phyloP scores from a whole-genome alignment of 2,797 vertebrate species.

The Malacoctenus gilli region DNA sequence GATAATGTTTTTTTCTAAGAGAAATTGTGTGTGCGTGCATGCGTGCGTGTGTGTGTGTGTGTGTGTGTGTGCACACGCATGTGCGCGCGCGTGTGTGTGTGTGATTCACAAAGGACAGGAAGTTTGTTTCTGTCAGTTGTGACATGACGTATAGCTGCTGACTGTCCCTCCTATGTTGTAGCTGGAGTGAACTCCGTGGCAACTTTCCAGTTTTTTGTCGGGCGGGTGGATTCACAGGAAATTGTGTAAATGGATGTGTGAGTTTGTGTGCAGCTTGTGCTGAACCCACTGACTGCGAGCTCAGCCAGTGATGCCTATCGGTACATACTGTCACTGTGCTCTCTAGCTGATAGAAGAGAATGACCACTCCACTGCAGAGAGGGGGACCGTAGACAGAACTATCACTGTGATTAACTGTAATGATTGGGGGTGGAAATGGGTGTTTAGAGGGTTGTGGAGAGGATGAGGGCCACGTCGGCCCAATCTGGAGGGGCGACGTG shows the following conservation, averaged over 20 bases:
- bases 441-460: conserved; percentile 72
- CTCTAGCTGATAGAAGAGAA: conserved; percentile 56
- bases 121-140: conserved; percentile 2
- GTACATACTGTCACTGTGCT: conserved; percentile 13
- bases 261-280: conserved; percentile 30
- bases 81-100: no score
- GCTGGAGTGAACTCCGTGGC: conserved; percentile 20
- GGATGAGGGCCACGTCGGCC: conserved; percentile 67
- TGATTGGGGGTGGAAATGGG: conserved; percentile 74
- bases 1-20: no score
- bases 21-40: no score
- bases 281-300: conserved; percentile 48
- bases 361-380: conserved; percentile 72
- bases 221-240: conserved; percentile 23
- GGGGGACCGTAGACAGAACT: conserved; percentile 61
- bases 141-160: conserved; percentile 32
- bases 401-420: conserved; percentile 79
- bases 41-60: no score
- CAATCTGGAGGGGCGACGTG: conserved; percentile 63
- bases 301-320: conserved; percentile 41
- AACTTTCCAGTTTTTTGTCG: conserved; percentile 31
- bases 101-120: conserved; percentile 40
- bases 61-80: no score
- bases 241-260: conserved; percentile 50
- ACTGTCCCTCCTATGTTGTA: conserved; percentile 5